Evolutionary conservation across 2,797 vertebrate genomes (phyloP), one percentile per base, ranked within the genome.

Genomic region (Epinephelus malabaricus): DNA sequence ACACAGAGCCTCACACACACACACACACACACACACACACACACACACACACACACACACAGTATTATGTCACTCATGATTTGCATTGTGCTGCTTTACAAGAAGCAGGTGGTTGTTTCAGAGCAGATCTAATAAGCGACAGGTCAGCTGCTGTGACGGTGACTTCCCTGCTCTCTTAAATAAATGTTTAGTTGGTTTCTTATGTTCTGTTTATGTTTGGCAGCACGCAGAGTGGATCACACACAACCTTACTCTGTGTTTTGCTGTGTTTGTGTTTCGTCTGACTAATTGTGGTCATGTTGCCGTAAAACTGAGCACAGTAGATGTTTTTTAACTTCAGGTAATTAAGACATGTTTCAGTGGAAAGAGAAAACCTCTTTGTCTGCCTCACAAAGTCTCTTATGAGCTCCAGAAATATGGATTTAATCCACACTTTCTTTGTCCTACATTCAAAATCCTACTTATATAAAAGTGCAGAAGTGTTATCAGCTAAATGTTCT

Each of bases 21-120:
- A 70, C 49, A 72, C 65, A 83, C 60, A 65, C 66, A 45, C 47
- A 63, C 34, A 69, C 76, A 69, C 54, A 61, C 54, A 58, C 66
- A 47, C 49, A 63, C 34, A 69, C 78, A 72, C 54, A 58, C 54
- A 58, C 65, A 70, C 49, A 75, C 65, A 83, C 60, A 65, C 1
- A 58, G 11, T 43, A 23, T 82, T 70, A 78, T 73, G 77, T 88
- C 82, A 74, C 10, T 34, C 19, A 9, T 66, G 45, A 61, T 88
- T 83, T 82, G 73, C 50, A 38, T 67, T 2, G 34, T 8, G n/a
- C 30, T 70, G 63, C 75, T 83, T 69, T 73, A 87, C 74, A 82
- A 40, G 81, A 80, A 78, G 55, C 86, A 90, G 83, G 76, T 78
- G 79, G 70, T 75, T 58, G 70, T 53, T 56, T 69, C 19, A 10